phyloP scores from a whole-genome alignment of 1,140 invertebrate genomes.

The Apis laboriosa region DNA sequence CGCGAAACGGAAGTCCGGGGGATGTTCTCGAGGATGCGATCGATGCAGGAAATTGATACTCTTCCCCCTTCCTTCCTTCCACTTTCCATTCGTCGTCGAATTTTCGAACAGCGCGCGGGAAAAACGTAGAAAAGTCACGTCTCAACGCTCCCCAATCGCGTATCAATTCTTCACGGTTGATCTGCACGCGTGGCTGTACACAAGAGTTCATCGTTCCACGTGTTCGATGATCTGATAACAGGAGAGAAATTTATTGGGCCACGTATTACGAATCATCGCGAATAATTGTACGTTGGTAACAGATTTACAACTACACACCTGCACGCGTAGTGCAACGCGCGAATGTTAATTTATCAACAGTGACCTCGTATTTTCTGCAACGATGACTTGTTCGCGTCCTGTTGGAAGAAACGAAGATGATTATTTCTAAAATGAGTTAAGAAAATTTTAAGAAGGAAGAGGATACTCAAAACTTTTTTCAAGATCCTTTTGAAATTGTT shows the following conservation, averaged over 20 bases:
- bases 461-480: no score
- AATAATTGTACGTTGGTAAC: constrained; percentile 37
- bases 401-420: background rate
- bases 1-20: constrained; percentile 10
- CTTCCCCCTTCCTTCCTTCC: background rate
- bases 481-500: background rate
- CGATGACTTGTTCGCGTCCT: background rate
- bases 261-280: background rate
- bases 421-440: no score
- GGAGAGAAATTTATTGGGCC: constrained; percentile 32
- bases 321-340: no score
- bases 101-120: background rate
- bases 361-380: constrained; percentile 7
- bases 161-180: constrained; percentile 30
- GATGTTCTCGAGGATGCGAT: background rate
- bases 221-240: background rate
- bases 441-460: no score
- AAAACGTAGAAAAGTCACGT: background rate
- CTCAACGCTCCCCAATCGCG: background rate
- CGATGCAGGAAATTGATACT: constrained; percentile 34
- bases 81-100: background rate
- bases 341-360: constrained; percentile 10
- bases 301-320: constrained; percentile 1
- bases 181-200: background rate
- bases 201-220: background rate